Base-by-base conservation (phyloP, 2,888 invertebrate species). In the Shargacucullia verbasci region DNA sequence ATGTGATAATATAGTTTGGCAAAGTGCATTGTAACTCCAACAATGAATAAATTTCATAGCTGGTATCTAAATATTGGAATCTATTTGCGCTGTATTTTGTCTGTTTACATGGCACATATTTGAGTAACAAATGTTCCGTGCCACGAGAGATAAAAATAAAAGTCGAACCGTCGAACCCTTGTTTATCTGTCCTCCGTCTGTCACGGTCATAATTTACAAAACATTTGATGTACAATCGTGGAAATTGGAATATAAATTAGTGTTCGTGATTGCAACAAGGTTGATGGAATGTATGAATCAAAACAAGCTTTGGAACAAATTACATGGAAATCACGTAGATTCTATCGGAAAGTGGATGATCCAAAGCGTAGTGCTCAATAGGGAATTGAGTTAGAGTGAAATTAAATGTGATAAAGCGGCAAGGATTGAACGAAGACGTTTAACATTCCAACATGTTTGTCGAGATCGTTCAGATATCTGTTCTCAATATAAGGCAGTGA, bases 371-470 rank as follows among this genome's bases (percentile, higher is more conserved):
- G 33, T 50, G 27, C 45, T 43, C 29, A 47, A 11, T 43, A 14
- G 25, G 35, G 44, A 44, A 55, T 43, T 13, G 25, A 34, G 44
- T 35, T 55, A 11, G 33, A 68, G 43, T 47, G 44, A 65, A 72
- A 72, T 59, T 68, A 61, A 64, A 61, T 57, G 69, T 65, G 56
- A 57, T 66, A 63, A 59, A 60, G 47, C 27, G 38, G 46, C 4
- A 38, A 52, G 56, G 25, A 56, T 49, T 52, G 54, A 60, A 73
- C 34, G 52, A 47, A 70, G 66, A 56, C 47, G 35, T 58, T 65
- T 47, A 34, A 73, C 70, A 70, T 73, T 63, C 73, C 73, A n/a
- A 53, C 50, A 31, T 61, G 62, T 70, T 69, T 45, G 44, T 59
- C 29, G 46, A 35, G 53, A 59, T 55, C 29, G 54, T 60, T 59